Base-by-base conservation (phyloP, 2,888 invertebrate genomes). In the Hirtodrosophila trivittata region DNA sequence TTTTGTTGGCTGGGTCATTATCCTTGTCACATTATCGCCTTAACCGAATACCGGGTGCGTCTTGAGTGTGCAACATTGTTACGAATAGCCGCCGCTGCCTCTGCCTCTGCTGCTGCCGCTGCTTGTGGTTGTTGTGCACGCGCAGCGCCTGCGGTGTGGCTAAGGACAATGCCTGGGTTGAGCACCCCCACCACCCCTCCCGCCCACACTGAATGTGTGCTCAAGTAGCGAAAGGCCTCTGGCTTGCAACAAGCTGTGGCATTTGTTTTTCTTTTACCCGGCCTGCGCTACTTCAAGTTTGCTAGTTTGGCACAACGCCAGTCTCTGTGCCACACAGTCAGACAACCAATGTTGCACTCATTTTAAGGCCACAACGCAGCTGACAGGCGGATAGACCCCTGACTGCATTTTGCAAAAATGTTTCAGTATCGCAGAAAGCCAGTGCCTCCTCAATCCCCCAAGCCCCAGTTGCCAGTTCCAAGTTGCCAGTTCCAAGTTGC, bases 21-120 rank as follows among this genome's bases (percentile, higher is more conserved):
- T 85, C 85, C 85, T 86, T 85, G 87, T 77, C 87, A 81, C 87
- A 87, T 85, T 85, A 85, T 77, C 87, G 82, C 85, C 76, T 81
- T 72, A 72, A 73, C 77, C 65, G 38, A 77, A 82, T 83, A 67
- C 86, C 73, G 64, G 49, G 71, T 74, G 77, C 84, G 58, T 74
- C 77, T 86, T 71, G 74, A 76, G 80, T 74, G 74, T 72, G 87
- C 69, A 68, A 83, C 86, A 86, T 87, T 76, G 80, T 83, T 82
- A 71, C 82, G 71, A 66, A 66, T 64, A 78, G 77, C 71, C 64
- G 46, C 25, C 50, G 60, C 37, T n/a, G 32, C n/a, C n/a, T n/a
- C 9, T 49, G 65, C 42, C 63, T 26, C 63, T 35, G 62, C 52
- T 49, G 32, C 9, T 49, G 65, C 42, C 63, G 26, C 63, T 35